These are phyloP conservation scores for Clarias laeviceps DNA, from an alignment of 2,797 vertebrate species.

Conservation along the genomic window DNA sequence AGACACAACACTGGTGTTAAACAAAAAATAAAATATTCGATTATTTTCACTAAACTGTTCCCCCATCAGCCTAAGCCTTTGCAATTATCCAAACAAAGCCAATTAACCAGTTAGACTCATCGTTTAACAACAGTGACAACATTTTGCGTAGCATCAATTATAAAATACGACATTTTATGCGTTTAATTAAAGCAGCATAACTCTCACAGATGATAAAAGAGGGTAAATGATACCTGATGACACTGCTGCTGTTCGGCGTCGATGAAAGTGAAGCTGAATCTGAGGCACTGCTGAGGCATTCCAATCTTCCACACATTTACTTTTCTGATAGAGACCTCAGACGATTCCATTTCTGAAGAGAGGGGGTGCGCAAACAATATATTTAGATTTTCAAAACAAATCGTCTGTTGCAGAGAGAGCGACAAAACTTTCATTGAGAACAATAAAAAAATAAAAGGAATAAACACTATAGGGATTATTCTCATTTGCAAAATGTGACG, in stretches of 20 bases:
- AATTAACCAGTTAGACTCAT: not conserved
- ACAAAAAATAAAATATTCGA: not conserved
- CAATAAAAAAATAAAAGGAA: fast-evolving
- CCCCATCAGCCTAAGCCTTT: not conserved
- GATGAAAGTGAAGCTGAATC: conserved; percentile 77
- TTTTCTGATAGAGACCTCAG: conserved; percentile 80
- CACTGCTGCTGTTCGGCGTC: conserved; percentile 67
- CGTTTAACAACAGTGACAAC: not conserved
- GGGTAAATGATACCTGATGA: conserved; percentile 78
- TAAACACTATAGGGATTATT: too few relatives aligned
- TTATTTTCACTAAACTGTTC: not conserved
- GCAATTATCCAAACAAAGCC: not conserved
- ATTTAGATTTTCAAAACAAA: not conserved
- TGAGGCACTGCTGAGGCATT: conserved; percentile 83
- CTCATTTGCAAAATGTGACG: not conserved
- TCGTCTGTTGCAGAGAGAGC: not conserved
- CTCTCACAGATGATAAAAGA: conserved; percentile 13
- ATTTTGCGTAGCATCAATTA: conserved; percentile 29
- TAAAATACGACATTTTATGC: conserved; percentile 1
- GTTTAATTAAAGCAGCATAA: conserved; percentile 5
- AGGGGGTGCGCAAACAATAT: conserved; percentile 2
- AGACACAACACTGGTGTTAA: not conserved
- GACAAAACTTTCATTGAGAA: not conserved
- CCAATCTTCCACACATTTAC: conserved; percentile 83
- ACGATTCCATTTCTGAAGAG: conserved; percentile 56